Evolutionary conservation across 2,113 vertebrate species (phyloP).

Genomic region (Melanotaenia duboulayi): DNA sequence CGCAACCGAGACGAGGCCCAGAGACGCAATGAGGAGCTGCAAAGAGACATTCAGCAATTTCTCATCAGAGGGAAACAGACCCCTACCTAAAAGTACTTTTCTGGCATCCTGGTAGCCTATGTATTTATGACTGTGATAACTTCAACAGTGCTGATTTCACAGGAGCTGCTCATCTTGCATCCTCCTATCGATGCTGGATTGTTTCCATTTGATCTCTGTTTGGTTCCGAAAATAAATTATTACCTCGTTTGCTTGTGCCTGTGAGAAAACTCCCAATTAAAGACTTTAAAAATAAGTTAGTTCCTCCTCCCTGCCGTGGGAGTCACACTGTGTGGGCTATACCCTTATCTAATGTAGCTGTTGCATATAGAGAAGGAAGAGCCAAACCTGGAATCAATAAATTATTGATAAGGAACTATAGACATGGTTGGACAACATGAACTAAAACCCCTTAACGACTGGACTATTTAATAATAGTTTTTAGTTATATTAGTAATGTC

Average conservation of each 20-base stretch:
- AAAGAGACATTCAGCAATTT: slow-evolving; percentile 85
- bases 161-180: background rate
- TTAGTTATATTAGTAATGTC: no score
- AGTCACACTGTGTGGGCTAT: background rate
- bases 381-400: slow-evolving; percentile 6
- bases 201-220: slow-evolving; percentile 19
- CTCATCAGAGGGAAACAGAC: slow-evolving; percentile 38
- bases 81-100: slow-evolving; percentile 42
- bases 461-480: slow-evolving; percentile 1
- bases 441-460: background rate
- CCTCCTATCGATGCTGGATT: background rate
- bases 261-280: background rate
- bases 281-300: background rate
- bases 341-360: background rate
- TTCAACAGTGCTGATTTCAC: slow-evolving; percentile 6
- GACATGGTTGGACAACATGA: background rate
- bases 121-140: slow-evolving; percentile 8
- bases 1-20: slow-evolving; percentile 81
- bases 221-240: slow-evolving; percentile 27
- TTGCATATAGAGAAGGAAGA: background rate
- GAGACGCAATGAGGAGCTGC: slow-evolving; percentile 83
- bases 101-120: background rate
- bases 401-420: background rate
- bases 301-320: background rate
- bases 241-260: slow-evolving; percentile 26